Conservation (phyloP, 2,797 vertebrate genomes). For the Odontamblyopus rebecca region DNA sequence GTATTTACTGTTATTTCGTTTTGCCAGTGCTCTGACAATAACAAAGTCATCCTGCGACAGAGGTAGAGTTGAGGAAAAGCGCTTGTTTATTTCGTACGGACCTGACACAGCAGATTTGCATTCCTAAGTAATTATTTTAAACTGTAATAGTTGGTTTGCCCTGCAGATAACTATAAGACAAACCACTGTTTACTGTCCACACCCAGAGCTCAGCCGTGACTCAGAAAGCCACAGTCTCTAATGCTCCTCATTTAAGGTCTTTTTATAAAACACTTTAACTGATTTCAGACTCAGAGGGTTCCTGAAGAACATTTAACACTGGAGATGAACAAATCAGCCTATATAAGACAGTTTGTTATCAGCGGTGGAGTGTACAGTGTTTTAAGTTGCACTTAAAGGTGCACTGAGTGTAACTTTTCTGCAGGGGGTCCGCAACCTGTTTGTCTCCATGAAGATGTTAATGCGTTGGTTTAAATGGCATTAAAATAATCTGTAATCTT, state of each 20-base stretch:
- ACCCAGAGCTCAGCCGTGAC: conserved; percentile 7
- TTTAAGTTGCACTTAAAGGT: too few relatives aligned
- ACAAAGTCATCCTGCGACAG: not conserved
- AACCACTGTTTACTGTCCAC: conserved; percentile 3
- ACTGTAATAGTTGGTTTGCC: not conserved
- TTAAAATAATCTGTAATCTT: too few relatives aligned
- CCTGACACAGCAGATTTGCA: conserved; percentile 7
- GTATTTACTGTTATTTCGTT: not conserved
- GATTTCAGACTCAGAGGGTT: not conserved
- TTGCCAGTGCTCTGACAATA: not conserved
- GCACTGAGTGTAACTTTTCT: too few relatives aligned
- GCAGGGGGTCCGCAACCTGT: too few relatives aligned
- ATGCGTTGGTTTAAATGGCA: too few relatives aligned
- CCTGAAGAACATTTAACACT: not conserved
- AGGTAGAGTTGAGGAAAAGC: not conserved
- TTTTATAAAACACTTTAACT: conserved; percentile 11
- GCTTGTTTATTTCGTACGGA: not conserved
- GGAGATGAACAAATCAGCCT: not conserved
- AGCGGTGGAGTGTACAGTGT: too few relatives aligned
- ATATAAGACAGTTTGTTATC: too few relatives aligned
- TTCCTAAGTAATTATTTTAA: not conserved
- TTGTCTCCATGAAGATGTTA: too few relatives aligned
- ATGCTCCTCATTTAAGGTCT: conserved; percentile 1
- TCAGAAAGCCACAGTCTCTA: not conserved
- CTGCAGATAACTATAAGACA: not conserved